Evolutionary conservation across 2,888 invertebrate species (phyloP).

Genomic region (Molorchus minor): DNA sequence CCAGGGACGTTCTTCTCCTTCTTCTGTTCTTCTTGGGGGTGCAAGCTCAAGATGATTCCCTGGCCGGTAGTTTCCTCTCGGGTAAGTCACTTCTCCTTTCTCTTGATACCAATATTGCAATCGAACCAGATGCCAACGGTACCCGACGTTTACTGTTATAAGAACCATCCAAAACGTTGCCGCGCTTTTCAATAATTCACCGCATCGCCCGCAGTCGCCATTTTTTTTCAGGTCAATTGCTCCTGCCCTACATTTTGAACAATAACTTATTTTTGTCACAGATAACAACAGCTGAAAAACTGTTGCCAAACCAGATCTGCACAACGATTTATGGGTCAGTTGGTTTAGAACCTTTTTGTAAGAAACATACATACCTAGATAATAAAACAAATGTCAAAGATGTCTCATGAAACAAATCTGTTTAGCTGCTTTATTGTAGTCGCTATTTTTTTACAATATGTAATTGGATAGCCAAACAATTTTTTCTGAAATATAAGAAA

Average conservation of each 20-base stretch:
- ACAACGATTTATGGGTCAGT: too few relatives aligned
- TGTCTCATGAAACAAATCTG: too few relatives aligned
- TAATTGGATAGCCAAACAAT: too few relatives aligned
- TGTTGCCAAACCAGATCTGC: too few relatives aligned
- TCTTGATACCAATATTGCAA: conserved; percentile 21
- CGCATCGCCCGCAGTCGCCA: neutral
- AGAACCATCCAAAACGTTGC: conserved; percentile 25
- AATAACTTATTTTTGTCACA: neutral
- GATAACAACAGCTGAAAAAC: too few relatives aligned
- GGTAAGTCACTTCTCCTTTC: conserved; percentile 64
- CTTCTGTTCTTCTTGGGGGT: conserved; percentile 52
- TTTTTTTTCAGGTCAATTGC: conserved; percentile 8
- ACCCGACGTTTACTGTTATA: conserved; percentile 44
- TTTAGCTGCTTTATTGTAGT: too few relatives aligned
- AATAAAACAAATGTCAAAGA: too few relatives aligned
- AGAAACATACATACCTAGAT: too few relatives aligned
- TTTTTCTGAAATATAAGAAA: too few relatives aligned
- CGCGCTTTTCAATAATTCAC: neutral
- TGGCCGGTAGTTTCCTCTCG: conserved; percentile 84
- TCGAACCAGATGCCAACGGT: conserved; percentile 41
- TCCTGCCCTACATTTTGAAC: conserved; percentile 3
- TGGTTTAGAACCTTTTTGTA: too few relatives aligned
- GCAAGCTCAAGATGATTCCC: conserved; percentile 75
- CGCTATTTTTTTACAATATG: too few relatives aligned
- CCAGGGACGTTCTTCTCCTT: conserved; percentile 45